phyloP scores from a whole-genome alignment of 2,797 vertebrate genomes.

The Aldrovandia affinis region DNA sequence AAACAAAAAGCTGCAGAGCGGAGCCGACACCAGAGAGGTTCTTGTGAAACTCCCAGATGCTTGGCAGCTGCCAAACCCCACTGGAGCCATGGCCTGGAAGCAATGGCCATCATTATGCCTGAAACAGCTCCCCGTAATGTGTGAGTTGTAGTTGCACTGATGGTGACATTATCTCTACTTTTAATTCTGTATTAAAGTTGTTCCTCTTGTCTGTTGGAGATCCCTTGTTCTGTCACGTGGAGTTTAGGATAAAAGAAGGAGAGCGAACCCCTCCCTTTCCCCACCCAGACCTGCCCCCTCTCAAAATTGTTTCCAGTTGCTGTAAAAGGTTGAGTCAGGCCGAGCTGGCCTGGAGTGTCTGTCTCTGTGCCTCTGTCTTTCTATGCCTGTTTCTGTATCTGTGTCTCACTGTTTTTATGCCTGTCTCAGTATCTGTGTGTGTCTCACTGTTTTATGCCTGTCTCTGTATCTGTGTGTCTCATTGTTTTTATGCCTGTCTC shows the following conservation, averaged over 20 bases:
- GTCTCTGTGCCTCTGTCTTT: constrained; percentile 25
- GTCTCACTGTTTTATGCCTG: not conserved
- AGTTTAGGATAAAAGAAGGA: constrained; percentile 22
- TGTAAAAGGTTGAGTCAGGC: constrained; percentile 66
- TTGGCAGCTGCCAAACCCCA: constrained; percentile 67
- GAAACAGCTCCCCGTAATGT: constrained; percentile 21
- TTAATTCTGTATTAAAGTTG: constrained; percentile 45
- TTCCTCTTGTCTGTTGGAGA: constrained; percentile 36
- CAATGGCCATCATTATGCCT: constrained; percentile 22
- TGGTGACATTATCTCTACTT: constrained; percentile 32
- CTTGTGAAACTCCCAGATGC: constrained; percentile 66
- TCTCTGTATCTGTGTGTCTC: not conserved
- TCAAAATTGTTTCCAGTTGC: constrained; percentile 60
- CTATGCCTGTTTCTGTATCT: too few species aligned
- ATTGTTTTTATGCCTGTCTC: not conserved
- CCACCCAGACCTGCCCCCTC: not conserved
- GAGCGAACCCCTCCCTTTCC: too few species aligned
- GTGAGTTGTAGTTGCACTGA: not conserved
- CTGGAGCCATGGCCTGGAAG: constrained; percentile 62
- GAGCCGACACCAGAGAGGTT: constrained; percentile 71
- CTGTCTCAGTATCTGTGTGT: not conserved
- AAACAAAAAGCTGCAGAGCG: constrained; percentile 63
- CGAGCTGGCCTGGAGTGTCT: constrained; percentile 68
- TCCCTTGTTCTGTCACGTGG: constrained; percentile 41
- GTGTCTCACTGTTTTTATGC: not conserved